Base-by-base conservation (phyloP, 2,797 vertebrate genomes). In the Rachycentron canadum region DNA sequence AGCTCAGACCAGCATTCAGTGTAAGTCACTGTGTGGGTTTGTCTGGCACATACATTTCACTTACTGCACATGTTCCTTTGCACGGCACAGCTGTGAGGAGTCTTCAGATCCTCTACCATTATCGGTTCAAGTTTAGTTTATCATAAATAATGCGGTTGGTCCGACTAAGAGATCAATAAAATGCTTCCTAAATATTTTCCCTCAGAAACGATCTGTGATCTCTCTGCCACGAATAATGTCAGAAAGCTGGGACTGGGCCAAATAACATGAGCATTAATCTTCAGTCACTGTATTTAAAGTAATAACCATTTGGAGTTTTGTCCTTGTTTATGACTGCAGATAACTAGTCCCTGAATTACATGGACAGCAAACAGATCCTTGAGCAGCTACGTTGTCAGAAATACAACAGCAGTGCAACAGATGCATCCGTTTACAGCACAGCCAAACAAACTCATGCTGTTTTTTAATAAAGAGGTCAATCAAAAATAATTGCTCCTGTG, bases 21-120 rank as follows among this genome's bases (percentile, higher is more conserved):
- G 36, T 32, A 75, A 87, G 75, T 84, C 79, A 75, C 69, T 72
- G 74, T 73, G 78, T 76, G 76, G 49, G 64, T 73, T 79, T 82
- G 58, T 79, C 71, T 85, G 49, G 77, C 76, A 73, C 77, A 86
- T 84, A 65, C 36, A 81, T 85, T 86, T 73, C 34, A 80, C 76
- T 86, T 78, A 64, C 50, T 76, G 72, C 77, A 74, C 67, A 47
- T 85, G 78, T 65, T 75, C 6, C 69, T 63, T 65, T 68, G 47
- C 64, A 47, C 59, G 63, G 30, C 67, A 65, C 74, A 80, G 69
- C 56, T 72, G 73, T 34, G 70, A 57, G 73, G 49, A 63, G 49
- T 69, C 64, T 40, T 30, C 57, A 59, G 28, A 60, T 80, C 19
- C 50, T 25, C 70, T 56, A 16, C 40, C 58, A 53, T 66, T 64